Evolutionary conservation across 2,113 vertebrate genomes (phyloP), one percentile per base, ranked within the genome.

Genomic region (Petrocephalus microphthalmus): DNA sequence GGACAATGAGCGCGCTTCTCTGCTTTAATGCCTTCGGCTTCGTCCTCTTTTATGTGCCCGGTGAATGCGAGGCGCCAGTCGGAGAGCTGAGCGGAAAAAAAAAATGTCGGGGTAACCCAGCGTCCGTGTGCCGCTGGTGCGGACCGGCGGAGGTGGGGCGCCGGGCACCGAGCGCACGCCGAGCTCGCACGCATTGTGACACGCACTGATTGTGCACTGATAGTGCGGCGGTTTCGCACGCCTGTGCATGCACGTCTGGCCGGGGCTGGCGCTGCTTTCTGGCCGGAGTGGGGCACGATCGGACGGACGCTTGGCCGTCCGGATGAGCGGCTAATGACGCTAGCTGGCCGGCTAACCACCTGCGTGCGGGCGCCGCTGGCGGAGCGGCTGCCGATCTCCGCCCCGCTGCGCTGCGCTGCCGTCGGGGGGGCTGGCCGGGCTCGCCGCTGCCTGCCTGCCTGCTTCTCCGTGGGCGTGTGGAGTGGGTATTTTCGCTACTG

Each of bases 1-100:
- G 85, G 53, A 64, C 85, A 64, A 64, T 60, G 53, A 64, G 19
- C 29, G 56, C 54, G 53, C 19, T n/a, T 51, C 25, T 53, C 71
- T 56, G 56, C 85, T 83, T 54, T 42, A 54, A 37, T 87, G 52
- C 78, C 54, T 64, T 89, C 57, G 85, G 20, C 81, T n/a, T 81
- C 29, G 88, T 86, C 74, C 37, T 64, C 57, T 71, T 71, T 20
- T 85, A 42, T 71, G 84, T 78, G 84, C 22, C 13, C 51, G 22
- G 53, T 52, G 83, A 85, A 74, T 74, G 37, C 67, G 3, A 29
- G n/a, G 33, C 25, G 3, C 47, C 25, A 53, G n/a, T 1, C 29
- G 67, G 5, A 53, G 83, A 85, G 20, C 51, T 53, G n/a, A 6
- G 45, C 49, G 45, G n/a, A n/a, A n/a, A n/a, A n/a, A n/a, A 25